A percentile compares a stretch with the other conserved stretches of the same genome.
phyloP scores from a whole-genome alignment of 2,113 vertebrate genomes.

The Pseudois nayaur region DNA sequence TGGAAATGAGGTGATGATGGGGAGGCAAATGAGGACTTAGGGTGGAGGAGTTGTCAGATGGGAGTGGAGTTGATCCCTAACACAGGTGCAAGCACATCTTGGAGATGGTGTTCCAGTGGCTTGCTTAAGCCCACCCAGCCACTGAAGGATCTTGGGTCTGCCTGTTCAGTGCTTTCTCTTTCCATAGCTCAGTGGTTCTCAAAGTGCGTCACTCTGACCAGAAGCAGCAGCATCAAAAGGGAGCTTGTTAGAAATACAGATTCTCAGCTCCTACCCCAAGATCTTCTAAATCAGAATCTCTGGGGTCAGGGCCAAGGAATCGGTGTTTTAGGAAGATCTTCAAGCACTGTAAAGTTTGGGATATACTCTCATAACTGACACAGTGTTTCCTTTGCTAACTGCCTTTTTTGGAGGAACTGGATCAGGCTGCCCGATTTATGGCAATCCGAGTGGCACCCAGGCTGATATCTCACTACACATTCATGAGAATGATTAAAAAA shows the following conservation, averaged over 20 bases:
- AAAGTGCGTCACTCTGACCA: background rate
- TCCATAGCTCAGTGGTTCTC: background rate
- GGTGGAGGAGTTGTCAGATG: background rate
- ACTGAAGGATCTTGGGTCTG: background rate
- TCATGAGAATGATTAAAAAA: background rate
- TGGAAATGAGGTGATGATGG: background rate
- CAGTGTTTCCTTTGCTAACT: background rate
- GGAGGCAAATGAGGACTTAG: background rate
- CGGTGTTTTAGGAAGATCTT: background rate
- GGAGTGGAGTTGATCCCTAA: rapidly evolving
- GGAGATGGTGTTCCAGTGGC: rapidly evolving
- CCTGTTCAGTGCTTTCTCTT: background rate
- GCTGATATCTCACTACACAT: background rate
- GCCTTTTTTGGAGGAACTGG: background rate
- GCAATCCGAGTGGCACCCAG: too few relatives aligned
- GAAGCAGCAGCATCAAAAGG: too few relatives aligned
- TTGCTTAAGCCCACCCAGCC: background rate
- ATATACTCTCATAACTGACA: rapidly evolving
- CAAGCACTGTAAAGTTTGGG: background rate
- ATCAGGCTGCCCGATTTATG: background rate
- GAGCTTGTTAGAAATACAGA: background rate
- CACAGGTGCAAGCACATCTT: background rate
- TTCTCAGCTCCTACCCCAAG: background rate
- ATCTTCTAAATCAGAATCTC: background rate
- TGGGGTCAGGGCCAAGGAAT: background rate